Evolutionary conservation across 2,888 invertebrate species (phyloP).

Genomic region (Lagria hirta): DNA sequence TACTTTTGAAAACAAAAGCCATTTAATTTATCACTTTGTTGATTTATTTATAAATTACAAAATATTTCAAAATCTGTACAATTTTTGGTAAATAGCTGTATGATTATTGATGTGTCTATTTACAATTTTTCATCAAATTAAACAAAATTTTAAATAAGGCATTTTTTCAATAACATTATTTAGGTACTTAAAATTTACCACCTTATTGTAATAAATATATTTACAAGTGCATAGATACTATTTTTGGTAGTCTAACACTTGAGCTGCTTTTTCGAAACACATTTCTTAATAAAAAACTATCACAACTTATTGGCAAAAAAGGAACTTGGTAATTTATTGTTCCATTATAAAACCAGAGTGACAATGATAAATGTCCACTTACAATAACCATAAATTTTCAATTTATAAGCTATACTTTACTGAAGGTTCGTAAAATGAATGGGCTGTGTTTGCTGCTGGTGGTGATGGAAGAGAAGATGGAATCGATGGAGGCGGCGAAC

Average conservation of each 20-base stretch:
- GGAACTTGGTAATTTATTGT: no score
- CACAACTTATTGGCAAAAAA: constrained; percentile 2
- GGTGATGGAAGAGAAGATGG: constrained; percentile 55
- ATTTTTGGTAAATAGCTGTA: constrained; percentile 21
- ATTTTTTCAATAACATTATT: no score
- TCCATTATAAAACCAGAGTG: no score
- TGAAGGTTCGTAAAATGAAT: constrained; percentile 48
- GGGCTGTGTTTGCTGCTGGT: constrained; percentile 53
- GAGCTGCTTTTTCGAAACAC: constrained; percentile 8
- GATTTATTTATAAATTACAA: constrained; percentile 20
- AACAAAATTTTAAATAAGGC: no score
- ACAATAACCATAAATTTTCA: constrained; percentile 14
- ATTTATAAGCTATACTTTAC: constrained; percentile 44
- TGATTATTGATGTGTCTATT: constrained; percentile 7
- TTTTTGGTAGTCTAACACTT: constrained; percentile 5
- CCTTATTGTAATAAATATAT: constrained; percentile 22
- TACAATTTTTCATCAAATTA: no score
- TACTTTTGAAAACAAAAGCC: no score
- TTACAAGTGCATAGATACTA: constrained; percentile 8
- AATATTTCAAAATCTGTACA: constrained; percentile 14
- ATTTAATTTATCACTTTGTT: constrained; percentile 4
- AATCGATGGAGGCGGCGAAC: constrained; percentile 57
- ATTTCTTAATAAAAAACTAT: neutral
- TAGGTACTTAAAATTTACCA: no score
- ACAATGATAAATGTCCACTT: constrained; percentile 20